Percentiles rank a stretch among this genome's conserved stretches.
These are phyloP conservation scores for Sardina pilchardus DNA, from an alignment of 2,113 vertebrate genomes.

Conservation along the genomic window DNA sequence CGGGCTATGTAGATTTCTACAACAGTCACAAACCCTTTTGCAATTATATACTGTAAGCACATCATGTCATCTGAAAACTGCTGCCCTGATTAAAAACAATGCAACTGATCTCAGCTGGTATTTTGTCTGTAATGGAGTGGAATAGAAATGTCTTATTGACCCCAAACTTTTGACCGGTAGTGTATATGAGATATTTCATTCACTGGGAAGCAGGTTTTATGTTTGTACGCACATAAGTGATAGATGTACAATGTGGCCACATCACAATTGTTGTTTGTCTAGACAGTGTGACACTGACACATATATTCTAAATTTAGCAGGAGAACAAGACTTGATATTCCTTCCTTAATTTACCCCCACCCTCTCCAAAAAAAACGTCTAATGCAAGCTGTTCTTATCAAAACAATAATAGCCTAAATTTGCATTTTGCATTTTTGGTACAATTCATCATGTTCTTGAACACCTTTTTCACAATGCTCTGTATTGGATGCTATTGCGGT, in stretches of 20 bases:
- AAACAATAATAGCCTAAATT: neutral
- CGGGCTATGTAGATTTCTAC: too few species aligned
- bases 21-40: too few species aligned
- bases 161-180: too few species aligned
- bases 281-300: neutral
- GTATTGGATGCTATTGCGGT: neutral
- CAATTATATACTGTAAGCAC: too few species aligned
- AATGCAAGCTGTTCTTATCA: neutral
- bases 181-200: neutral
- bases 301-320: neutral
- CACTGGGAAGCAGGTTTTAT: neutral
- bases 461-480: neutral
- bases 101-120: too few species aligned
- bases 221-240: neutral
- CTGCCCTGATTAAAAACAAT: too few species aligned
- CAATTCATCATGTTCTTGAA: neutral
- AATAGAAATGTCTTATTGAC: too few species aligned
- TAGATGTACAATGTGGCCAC: neutral
- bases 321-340: neutral
- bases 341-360: neutral
- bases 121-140: too few species aligned
- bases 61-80: too few species aligned
- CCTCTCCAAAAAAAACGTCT: neutral
- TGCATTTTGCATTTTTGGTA: neutral
- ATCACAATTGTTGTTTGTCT: neutral